Evolutionary conservation across 2,888 invertebrate species (phyloP), one percentile per base, ranked within the genome.

Genomic region (Helicoverpa assulta): DNA sequence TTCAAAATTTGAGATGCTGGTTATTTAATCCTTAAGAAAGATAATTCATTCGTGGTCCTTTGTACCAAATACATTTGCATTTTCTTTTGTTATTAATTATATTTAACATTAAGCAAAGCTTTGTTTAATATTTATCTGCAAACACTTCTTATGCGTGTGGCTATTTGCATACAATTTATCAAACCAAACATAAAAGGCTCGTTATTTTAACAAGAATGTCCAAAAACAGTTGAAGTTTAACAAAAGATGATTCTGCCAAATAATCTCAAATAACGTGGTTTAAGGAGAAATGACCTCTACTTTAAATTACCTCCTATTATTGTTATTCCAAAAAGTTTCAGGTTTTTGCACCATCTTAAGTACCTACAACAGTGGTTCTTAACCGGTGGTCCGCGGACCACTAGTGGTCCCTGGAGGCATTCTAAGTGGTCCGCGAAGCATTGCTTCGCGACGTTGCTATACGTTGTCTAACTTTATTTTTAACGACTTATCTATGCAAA

Each of bases 151-250:
- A 40, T 40, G 40, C 14, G 5, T 40, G 40, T 40, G 12, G 40
- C 40, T 40, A 14, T 40, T 40, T 40, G 14, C 40, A 40, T 40
- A 40, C 40, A 40, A 40, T 40, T 40, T 40, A 47, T 47, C 16
- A 47, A 47, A 47, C 5, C n/a, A 47, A 47, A 47, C 16, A 40
- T 5, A 47, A 47, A 47, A 14, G 43, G 43, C 5, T 5, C 4
- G 47, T 6, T 47, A 47, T 47, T 47, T 47, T 21, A 53, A 57
- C 59, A 50, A 8, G 26, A 43, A 33, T 54, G 54, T 64, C 21
- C 6, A 51, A 66, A 64, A 61, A 40, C 50, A 14, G 55, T 66
- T 60, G 26, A 65, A 59, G 43, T 57, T 21, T 21, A 65, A 66
- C 47, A 19, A 51, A 61, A 58, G 55, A 2, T 51, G 14, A 54